Conservation (phyloP, 2,113 vertebrate species). For the Pseudorasbora parva region DNA sequence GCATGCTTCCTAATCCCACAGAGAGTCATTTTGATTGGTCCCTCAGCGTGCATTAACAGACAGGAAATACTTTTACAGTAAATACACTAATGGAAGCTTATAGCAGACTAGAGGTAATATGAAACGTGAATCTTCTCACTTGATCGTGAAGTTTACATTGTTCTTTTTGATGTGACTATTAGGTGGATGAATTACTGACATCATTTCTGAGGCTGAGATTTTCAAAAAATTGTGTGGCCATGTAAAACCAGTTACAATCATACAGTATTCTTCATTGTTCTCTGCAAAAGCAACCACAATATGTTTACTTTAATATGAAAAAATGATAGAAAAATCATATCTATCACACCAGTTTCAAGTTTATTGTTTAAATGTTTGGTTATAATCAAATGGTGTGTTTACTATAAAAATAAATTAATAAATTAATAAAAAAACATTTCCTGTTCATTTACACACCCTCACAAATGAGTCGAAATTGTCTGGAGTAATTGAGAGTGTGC, state of each 20-base stretch:
- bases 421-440: too few relatives aligned
- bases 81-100: too few relatives aligned
- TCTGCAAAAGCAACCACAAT: too few relatives aligned
- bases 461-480: background rate
- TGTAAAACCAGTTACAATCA: background rate
- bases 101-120: too few relatives aligned
- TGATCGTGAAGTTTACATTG: too few relatives aligned
- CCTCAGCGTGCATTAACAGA: too few relatives aligned
- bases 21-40: too few relatives aligned
- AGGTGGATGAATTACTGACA: background rate
- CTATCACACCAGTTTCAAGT: background rate
- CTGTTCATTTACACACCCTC: background rate
- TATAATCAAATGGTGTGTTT: background rate
- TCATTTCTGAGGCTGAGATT: background rate
- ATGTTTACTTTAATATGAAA: background rate
- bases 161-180: too few relatives aligned
- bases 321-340: background rate
- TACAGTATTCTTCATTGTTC: too few relatives aligned
- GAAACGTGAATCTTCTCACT: too few relatives aligned
- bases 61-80: too few relatives aligned
- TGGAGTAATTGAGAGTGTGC: background rate
- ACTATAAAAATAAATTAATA: background rate
- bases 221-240: background rate
- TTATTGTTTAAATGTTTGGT: background rate
- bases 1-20: too few relatives aligned